A percentile compares a stretch with the other conserved stretches of the same genome.
These are phyloP conservation scores for Sinocyclocheilus anophthalmus DNA, from an alignment of 2,113 vertebrate species.

Conservation along the genomic window DNA sequence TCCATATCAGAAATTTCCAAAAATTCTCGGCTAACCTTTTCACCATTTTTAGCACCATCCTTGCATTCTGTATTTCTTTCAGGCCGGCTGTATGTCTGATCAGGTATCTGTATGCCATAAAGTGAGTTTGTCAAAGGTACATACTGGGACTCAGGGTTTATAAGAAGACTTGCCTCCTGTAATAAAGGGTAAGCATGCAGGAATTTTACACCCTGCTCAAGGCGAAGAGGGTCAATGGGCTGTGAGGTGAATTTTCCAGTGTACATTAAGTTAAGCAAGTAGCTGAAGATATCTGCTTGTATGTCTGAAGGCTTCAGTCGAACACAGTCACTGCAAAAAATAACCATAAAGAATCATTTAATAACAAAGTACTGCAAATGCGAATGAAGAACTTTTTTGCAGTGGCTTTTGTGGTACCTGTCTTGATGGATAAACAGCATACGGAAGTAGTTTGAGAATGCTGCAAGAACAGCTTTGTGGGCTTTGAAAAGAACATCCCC, in stretches of 20 bases:
- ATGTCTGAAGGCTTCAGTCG: slow-evolving; percentile 86
- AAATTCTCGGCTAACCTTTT: slow-evolving; percentile 69
- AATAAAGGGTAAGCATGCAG: slow-evolving; percentile 86
- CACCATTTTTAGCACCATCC: slow-evolving; percentile 46
- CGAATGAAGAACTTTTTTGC: neutral
- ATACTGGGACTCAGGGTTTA: slow-evolving; percentile 79
- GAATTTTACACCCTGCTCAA: slow-evolving; percentile 89
- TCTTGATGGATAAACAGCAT: slow-evolving; percentile 91
- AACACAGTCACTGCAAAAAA: slow-evolving; percentile 80
- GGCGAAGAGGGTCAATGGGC: slow-evolving; percentile 83
- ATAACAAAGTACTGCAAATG: neutral
- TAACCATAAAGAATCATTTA: neutral
- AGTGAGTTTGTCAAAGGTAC: slow-evolving; percentile 84
- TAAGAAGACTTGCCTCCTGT: slow-evolving; percentile 85
- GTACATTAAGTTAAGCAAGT: slow-evolving; percentile 88
- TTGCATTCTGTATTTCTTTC: slow-evolving; percentile 54
- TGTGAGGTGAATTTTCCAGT: slow-evolving; percentile 89
- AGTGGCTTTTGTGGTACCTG: slow-evolving; percentile 74
- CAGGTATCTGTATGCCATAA: slow-evolving; percentile 88
- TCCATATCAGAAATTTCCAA: slow-evolving; percentile 74
- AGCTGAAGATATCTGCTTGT: slow-evolving; percentile 90
- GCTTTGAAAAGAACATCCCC: slow-evolving; percentile 92
- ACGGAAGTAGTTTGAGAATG: slow-evolving; percentile 91
- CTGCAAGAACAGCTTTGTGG: slow-evolving; percentile 88
- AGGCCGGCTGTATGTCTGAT: slow-evolving; percentile 78